Percentiles rank a stretch among this genome's conserved stretches.
These are phyloP conservation scores for Monarcha castaneiventris DNA, from an alignment of 2,113 vertebrate genomes.

Conservation along the genomic window DNA sequence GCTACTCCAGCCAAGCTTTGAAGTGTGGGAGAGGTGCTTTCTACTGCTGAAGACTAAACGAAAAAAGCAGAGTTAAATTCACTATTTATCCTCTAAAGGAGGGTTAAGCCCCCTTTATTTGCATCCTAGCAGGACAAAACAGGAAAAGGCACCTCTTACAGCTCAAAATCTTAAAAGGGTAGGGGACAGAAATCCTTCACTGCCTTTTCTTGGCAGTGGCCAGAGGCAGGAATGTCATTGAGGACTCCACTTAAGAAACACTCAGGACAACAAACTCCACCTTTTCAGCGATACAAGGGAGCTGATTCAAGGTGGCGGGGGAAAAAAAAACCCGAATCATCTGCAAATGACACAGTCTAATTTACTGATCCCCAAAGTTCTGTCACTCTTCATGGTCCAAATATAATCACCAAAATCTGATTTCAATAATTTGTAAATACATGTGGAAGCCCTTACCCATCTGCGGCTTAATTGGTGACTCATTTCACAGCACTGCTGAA, in stretches of 20 bases:
- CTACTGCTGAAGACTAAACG: neutral
- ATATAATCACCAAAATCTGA: neutral
- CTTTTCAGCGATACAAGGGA: neutral
- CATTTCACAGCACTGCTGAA: neutral
- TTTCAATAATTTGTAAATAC: neutral
- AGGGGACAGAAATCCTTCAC: neutral
- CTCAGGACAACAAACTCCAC: neutral
- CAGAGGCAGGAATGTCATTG: neutral
- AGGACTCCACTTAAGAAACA: neutral
- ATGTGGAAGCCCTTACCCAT: neutral
- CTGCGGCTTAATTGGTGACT: neutral
- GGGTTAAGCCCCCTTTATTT: neutral
- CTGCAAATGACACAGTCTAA: neutral
- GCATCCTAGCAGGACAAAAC: neutral
- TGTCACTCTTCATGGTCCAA: neutral
- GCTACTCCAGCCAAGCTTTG: neutral
- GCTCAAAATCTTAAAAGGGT: neutral
- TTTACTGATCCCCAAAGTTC: neutral
- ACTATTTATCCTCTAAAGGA: neutral
- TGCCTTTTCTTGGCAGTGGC: neutral
- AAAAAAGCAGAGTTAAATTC: neutral
- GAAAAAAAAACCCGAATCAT: fast-evolving
- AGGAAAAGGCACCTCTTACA: neutral
- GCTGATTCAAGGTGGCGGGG: neutral
- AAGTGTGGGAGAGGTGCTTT: neutral